Base-by-base conservation (phyloP, 2,888 invertebrate genomes). In the Drosophila subsilvestris region DNA sequence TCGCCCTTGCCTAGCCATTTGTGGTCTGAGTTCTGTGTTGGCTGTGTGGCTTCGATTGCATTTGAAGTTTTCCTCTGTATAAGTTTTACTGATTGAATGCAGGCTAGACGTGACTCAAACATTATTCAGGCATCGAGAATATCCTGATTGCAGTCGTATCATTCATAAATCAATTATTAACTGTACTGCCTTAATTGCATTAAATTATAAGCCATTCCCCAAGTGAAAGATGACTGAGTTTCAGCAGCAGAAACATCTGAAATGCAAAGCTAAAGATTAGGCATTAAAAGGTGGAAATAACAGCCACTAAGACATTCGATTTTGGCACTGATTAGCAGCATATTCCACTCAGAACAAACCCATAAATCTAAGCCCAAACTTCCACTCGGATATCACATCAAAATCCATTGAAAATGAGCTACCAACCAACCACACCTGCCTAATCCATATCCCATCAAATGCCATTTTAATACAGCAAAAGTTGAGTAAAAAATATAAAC, bases 391-490 rank as follows among this genome's bases (percentile, higher is more conserved):
- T 14, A 5, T 10, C 10, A 49, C 54, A 66, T 66, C 49, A 49
- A 63, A 63, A 55, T 55, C 63, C 49, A 63, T 54, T 55, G 54
- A 44, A 55, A 66, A 63, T 18, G 48, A 48, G 58, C 17, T 47
- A 10, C 9, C 51, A 8, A 53, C n/a, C n/a, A n/a, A n/a, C n/a
- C n/a, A n/a, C 53, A 49, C 44, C 54, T 66, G 14, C 66, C 54
- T 63, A 63, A 63, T 63, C 66, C 66, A 66, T 66, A 66, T 55
- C 55, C 66, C 66, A 53, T 66, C 66, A 66, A 63, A 66, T 63
- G 55, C 66, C 49, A 43, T 66, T 66, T 66, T 66, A 66, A 66
- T 66, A 63, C 66, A 66, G 66, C 63, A 54, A 27, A 63, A 55
- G 43, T 63, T 49, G 48, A 55, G 65, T 55, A 66, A 66, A 66